Percentiles rank a stretch among this genome's conserved stretches.
Evolutionary conservation across 2,888 invertebrate genomes (phyloP).

Genomic region (Ophion obscuratus): DNA sequence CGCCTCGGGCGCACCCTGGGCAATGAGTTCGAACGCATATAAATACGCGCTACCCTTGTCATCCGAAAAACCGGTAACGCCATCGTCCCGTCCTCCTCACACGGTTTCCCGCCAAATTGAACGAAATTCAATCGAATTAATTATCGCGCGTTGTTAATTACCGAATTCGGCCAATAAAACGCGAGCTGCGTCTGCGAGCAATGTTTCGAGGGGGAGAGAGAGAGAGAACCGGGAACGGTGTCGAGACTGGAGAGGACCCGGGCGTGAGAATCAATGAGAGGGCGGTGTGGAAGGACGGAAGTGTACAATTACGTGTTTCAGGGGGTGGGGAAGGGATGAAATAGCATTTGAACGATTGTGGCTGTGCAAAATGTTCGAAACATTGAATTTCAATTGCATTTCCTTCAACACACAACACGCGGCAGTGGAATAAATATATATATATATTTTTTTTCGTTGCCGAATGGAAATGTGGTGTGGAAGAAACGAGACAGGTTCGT

Average conservation of each 20-base stretch:
- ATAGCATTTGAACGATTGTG: slow-evolving; percentile 32
- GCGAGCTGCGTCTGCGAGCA: slow-evolving; percentile 56
- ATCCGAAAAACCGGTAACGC: slow-evolving; percentile 24
- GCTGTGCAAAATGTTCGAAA: slow-evolving; percentile 70
- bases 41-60: slow-evolving; percentile 11
- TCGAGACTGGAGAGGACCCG: neutral
- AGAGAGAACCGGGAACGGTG: slow-evolving; percentile 13
- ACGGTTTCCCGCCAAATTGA: slow-evolving; percentile 68
- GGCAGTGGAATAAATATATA: slow-evolving; percentile 10
- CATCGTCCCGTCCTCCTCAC: slow-evolving; percentile 39
- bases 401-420: slow-evolving; percentile 24
- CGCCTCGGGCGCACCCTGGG: slow-evolving; percentile 48
- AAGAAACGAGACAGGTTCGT: neutral
- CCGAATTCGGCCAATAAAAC: slow-evolving; percentile 77
- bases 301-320: slow-evolving; percentile 51
- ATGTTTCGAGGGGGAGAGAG: slow-evolving; percentile 34
- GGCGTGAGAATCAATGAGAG: slow-evolving; percentile 47
- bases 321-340: slow-evolving; percentile 25
- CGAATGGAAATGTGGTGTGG: neutral
- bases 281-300: slow-evolving; percentile 31
- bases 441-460: neutral
- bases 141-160: slow-evolving; percentile 79
- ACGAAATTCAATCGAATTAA: slow-evolving; percentile 80
- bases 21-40: neutral
- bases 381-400: slow-evolving; percentile 75